Evolutionary conservation across 2,797 vertebrate species (phyloP).

Genomic region (Myoxocephalus aenaeus): DNA sequence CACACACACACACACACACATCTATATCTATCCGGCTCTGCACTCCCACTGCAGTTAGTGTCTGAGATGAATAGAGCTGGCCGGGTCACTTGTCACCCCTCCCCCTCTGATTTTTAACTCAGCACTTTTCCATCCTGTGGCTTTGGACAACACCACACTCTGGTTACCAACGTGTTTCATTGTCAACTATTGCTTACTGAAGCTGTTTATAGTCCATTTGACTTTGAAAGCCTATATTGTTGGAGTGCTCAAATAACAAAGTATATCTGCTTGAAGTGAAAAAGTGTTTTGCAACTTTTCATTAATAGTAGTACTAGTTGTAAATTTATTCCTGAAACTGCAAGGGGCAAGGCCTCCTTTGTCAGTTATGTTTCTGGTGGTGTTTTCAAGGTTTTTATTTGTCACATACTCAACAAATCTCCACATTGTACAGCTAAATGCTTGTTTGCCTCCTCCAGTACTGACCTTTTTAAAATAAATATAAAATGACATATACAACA

Average conservation of each 20-base stretch:
- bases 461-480: not conserved
- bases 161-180: slow-evolving; percentile 64
- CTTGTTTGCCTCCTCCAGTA: not conserved
- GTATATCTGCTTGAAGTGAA: slow-evolving; percentile 8
- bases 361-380: not conserved
- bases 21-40: slow-evolving; percentile 5
- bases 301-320: not conserved
- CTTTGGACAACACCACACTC: slow-evolving; percentile 59
- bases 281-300: not conserved
- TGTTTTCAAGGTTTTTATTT: not conserved
- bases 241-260: slow-evolving; percentile 15
- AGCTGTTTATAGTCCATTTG: slow-evolving; percentile 62
- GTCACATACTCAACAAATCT: not conserved
- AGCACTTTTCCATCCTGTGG: slow-evolving; percentile 71
- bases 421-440: not conserved
- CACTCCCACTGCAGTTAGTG: slow-evolving; percentile 37
- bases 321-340: not conserved
- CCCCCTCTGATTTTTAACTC: slow-evolving; percentile 55
- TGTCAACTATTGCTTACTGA: slow-evolving; percentile 64
- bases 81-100: slow-evolving; percentile 26
- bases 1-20: too few relatives aligned
- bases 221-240: slow-evolving; percentile 43
- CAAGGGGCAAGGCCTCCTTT: not conserved
- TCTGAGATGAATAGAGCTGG: slow-evolving; percentile 59
- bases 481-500: not conserved